Evolutionary conservation across 2,113 vertebrate genomes (phyloP).

Genomic region (Protobothrops flavoviridis): DNA sequence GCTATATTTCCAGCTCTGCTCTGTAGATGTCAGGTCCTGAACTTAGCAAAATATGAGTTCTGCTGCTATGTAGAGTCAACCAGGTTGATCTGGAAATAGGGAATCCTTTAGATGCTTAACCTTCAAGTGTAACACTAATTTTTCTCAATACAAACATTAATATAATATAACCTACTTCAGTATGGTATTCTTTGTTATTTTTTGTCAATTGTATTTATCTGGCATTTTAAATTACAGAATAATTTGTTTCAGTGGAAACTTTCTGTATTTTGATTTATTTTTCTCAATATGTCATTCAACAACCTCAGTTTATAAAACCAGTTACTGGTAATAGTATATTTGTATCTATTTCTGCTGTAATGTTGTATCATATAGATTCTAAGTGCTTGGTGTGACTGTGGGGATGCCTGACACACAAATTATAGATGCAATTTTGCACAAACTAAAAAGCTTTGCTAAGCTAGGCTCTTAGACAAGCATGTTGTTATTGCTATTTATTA

Average conservation of each 20-base stretch:
- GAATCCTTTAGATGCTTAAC: background rate
- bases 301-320: background rate
- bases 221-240: background rate
- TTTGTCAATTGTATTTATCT: background rate
- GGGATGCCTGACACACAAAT: background rate
- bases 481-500: background rate
- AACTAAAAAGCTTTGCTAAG: background rate
- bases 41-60: background rate
- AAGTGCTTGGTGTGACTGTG: rapidly evolving
- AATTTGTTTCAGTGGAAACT: slow-evolving; percentile 26
- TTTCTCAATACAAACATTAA: background rate
- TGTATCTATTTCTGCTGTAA: background rate
- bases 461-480: background rate
- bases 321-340: background rate
- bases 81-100: background rate
- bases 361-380: rapidly evolving
- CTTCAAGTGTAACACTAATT: background rate
- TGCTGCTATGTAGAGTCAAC: background rate
- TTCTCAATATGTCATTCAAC: background rate
- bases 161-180: background rate
- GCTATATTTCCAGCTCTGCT: background rate
- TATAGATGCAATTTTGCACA: background rate
- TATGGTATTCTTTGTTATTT: background rate
- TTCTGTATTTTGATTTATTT: background rate
- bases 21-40: background rate